Conservation (phyloP, 2,113 vertebrate species). For the Hystrix brachyura region DNA sequence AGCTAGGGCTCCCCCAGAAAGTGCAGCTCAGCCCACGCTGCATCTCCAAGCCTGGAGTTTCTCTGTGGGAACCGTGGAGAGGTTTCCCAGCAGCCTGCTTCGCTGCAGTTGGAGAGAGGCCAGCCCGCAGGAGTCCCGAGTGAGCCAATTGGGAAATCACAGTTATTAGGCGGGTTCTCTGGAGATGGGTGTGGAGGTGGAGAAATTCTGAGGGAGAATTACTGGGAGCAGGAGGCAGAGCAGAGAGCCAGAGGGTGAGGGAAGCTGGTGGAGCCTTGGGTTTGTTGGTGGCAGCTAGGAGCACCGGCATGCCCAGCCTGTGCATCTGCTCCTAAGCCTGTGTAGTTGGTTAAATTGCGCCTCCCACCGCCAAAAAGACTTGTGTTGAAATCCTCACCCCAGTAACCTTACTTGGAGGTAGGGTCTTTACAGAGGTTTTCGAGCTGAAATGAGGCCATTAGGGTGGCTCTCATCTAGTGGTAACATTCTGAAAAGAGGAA, state of each 20-base stretch:
- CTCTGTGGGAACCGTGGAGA: background rate
- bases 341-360: no score
- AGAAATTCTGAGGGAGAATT: background rate
- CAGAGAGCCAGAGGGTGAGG: background rate
- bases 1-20: background rate
- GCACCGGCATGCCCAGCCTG: fast-evolving
- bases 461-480: background rate
- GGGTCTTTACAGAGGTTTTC: background rate
- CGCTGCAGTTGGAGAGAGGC: background rate
- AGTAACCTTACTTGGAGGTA: background rate
- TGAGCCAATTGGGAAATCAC: conserved; percentile 50
- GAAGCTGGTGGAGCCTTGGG: background rate
- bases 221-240: background rate
- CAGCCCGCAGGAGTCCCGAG: background rate
- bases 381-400: background rate
- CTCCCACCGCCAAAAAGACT: no score
- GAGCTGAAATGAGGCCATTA: background rate
- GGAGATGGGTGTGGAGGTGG: background rate
- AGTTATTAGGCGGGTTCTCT: conserved; percentile 55
- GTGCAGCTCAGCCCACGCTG: background rate
- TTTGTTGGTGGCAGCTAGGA: background rate
- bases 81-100: background rate
- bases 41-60: background rate
- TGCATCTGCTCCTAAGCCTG: background rate
- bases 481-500: background rate